phyloP scores from a whole-genome alignment of 2,888 invertebrate species.

The Troides helena region DNA sequence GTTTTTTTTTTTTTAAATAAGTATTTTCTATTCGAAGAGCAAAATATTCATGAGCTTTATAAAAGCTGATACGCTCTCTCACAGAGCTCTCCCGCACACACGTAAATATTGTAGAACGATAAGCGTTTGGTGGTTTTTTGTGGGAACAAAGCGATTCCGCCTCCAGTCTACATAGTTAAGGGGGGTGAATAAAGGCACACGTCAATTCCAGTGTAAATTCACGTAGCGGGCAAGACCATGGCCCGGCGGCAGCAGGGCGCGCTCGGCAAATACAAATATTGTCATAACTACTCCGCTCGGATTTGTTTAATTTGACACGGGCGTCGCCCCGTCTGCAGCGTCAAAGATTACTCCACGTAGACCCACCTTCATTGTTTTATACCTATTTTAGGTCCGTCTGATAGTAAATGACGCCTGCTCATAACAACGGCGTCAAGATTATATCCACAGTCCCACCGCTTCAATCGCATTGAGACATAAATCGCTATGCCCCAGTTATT shows the following conservation, averaged over 20 bases:
- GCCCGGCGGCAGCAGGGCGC: constrained; percentile 37
- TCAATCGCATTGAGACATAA: no score
- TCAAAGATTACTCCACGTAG: constrained; percentile 46
- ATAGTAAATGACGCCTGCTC: no score
- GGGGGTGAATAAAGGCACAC: constrained; percentile 18
- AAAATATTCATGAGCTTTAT: no score
- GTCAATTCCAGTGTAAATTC: constrained; percentile 20
- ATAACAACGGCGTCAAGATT: no score
- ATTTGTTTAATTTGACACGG: constrained; percentile 74
- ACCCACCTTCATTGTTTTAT: constrained; percentile 24
- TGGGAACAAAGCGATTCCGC: constrained; percentile 18
- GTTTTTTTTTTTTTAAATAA: no score
- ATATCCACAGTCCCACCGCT: no score
- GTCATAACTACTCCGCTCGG: constrained; percentile 56
- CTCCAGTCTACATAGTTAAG: constrained; percentile 12
- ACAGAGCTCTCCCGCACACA: no score
- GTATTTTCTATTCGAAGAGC: no score
- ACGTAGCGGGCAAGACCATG: constrained; percentile 31
- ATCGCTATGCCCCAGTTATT: no score
- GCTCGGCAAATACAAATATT: constrained; percentile 64
- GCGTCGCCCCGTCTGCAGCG: constrained; percentile 45
- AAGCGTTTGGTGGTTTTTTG: constrained; percentile 13
- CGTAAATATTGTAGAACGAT: constrained; percentile 1
- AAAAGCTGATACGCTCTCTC: no score
- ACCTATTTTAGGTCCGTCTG: background rate